Percentiles rank a stretch among this genome's conserved stretches.
Conservation (phyloP, 92 coral and sea anemone species). For the Epizoanthus fatuus region DNA sequence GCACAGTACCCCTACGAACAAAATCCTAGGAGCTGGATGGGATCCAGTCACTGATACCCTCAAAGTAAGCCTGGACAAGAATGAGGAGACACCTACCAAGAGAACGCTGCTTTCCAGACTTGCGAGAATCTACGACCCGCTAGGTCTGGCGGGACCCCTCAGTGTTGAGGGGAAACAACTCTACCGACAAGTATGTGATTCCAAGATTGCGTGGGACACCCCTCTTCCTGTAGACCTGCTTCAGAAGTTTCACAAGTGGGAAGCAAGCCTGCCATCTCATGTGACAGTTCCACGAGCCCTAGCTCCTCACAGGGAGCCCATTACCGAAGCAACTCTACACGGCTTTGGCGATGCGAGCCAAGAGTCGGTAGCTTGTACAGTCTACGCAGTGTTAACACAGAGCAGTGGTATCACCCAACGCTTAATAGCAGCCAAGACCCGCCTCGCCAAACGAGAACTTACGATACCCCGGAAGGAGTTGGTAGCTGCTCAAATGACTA, state of each 20-base stretch:
- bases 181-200: slow-evolving; percentile 56
- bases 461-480: slow-evolving; percentile 45
- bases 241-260: slow-evolving; percentile 61
- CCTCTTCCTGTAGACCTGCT: slow-evolving; percentile 22
- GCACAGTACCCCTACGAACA: background rate
- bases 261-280: slow-evolving; percentile 36
- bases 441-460: slow-evolving; percentile 25
- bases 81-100: slow-evolving; percentile 42
- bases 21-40: slow-evolving; percentile 62
- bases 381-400: slow-evolving; percentile 66
- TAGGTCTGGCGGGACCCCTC: slow-evolving; percentile 53
- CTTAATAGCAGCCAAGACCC: slow-evolving; percentile 45
- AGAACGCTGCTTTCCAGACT: slow-evolving; percentile 53
- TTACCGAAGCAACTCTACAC: slow-evolving; percentile 48
- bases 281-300: slow-evolving; percentile 41
- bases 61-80: slow-evolving; percentile 42
- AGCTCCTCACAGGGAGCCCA: slow-evolving; percentile 34
- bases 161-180: slow-evolving; percentile 65
- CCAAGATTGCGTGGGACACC: slow-evolving; percentile 65
- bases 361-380: slow-evolving; percentile 62
- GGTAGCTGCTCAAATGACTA: slow-evolving; percentile 41
- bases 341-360: slow-evolving; percentile 74
- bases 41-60: slow-evolving; percentile 47
- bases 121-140: slow-evolving; percentile 64
- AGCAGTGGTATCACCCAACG: slow-evolving; percentile 40